phyloP scores from a whole-genome alignment of 2,797 vertebrate genomes.

The Dipus sagitta region DNA sequence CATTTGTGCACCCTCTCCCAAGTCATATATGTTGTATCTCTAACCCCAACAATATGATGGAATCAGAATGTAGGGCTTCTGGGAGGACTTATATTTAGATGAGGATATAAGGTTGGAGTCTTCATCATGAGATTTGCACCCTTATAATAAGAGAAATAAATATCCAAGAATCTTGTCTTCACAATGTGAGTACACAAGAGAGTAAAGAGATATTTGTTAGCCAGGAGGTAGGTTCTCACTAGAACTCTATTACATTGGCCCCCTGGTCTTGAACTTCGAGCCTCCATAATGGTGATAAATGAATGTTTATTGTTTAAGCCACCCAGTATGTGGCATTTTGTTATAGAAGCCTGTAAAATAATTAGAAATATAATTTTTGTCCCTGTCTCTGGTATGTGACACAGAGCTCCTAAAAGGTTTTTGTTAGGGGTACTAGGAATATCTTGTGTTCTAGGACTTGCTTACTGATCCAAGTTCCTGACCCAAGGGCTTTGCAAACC shows the following conservation, averaged over 20 bases:
- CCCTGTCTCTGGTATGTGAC: background rate
- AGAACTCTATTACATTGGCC: background rate
- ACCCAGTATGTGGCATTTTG: background rate
- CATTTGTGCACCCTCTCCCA: background rate
- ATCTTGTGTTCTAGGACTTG: background rate
- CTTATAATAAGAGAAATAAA: background rate
- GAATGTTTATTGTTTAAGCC: background rate
- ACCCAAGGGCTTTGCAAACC: background rate
- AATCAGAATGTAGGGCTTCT: background rate
- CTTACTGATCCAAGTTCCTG: background rate
- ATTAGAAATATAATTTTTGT: background rate
- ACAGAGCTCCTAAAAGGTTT: background rate
- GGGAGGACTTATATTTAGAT: background rate
- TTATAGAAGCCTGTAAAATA: background rate
- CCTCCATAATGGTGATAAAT: background rate
- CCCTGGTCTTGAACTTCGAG: background rate
- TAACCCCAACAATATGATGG: background rate
- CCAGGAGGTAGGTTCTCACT: background rate
- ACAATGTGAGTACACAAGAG: background rate
- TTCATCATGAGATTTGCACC: background rate
- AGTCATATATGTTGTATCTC: background rate
- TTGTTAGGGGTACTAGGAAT: background rate
- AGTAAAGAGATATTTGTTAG: background rate
- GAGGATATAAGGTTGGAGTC: rapidly evolving
- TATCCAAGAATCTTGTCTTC: background rate